phyloP scores from a whole-genome alignment of 1,140 invertebrate species.

The Papilio machaon region DNA sequence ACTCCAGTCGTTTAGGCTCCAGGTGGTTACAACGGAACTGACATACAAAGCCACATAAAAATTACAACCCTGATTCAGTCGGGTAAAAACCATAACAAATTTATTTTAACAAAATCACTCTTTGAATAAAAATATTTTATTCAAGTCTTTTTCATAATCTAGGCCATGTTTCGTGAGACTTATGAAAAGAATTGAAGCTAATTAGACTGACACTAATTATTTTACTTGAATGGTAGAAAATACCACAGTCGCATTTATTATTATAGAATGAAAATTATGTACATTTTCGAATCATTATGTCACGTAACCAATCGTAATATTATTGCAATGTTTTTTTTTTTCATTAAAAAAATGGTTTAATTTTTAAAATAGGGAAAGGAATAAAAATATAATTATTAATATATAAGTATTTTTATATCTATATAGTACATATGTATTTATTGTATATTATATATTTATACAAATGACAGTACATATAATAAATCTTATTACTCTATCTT shows the following conservation, averaged over 20 bases:
- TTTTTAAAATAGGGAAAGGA: neutral
- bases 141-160: slow-evolving; percentile 10
- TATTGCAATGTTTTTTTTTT: neutral
- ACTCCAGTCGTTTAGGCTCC: too few species aligned
- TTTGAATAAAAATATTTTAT: neutral
- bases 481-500: too few species aligned
- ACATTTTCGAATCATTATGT: neutral
- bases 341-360: too few species aligned
- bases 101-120: neutral
- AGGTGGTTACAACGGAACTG: too few species aligned
- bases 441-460: too few species aligned
- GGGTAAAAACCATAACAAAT: too few species aligned
- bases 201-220: slow-evolving; percentile 8
- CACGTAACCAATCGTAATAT: neutral
- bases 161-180: neutral
- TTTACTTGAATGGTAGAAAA: neutral
- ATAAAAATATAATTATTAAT: too few species aligned
- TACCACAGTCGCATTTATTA: neutral
- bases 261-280: neutral
- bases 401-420: too few species aligned
- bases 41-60: too few species aligned
- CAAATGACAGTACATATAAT: too few species aligned
- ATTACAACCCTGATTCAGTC: too few species aligned
- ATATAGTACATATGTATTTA: too few species aligned
- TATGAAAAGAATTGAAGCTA: slow-evolving; percentile 17